Evolutionary conservation across 2,888 invertebrate species (phyloP), one percentile per base, ranked within the genome.

Genomic region (Sturmia bella): DNA sequence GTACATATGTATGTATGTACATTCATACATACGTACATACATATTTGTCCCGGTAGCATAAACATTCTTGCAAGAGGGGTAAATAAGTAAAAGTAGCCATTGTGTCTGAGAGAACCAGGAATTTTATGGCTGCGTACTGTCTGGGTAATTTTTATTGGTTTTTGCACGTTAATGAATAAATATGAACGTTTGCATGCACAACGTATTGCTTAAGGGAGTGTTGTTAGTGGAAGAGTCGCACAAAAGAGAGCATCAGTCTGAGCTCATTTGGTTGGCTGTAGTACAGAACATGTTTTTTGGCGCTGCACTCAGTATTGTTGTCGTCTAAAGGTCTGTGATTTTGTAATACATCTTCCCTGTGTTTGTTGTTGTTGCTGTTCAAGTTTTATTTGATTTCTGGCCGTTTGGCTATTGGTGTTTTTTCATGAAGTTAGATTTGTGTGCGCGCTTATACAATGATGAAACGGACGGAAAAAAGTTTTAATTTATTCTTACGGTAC

Each of bases 311-410:
- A n/a, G 37, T 45, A 68, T 74, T 74, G 74, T 21, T 79, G 84
- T 79, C 84, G 83, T 81, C 84, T 83, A 56, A 74, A 69, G 57
- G 84, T 83, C 81, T 85, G 81, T 75, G 77, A 84, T 84, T 83
- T 84, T 74, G 52, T 77, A 56, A 56, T 68, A 66, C 66, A 37
- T 48, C 32, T 61, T 17, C 5, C 66, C 63, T 50, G 43, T 69
- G 43, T 54, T 74, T 66, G 39, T 66, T 32, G 68, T 74, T 66
- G 39, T 66, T 32, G 39, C 59, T 45, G 9, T 32, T 32, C 32
- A 76, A 69, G 50, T 81, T 74, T 69, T 41, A 57, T 68, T 66
- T 32, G 43, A 24, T 63, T 41, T 27, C 21, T 75, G 68, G 9
- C 79, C 63, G 70, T 43, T 56, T 74, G 54, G 64, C 56, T 63